Conservation (phyloP, 2,888 invertebrate genomes). For the Lycia hirtaria region DNA sequence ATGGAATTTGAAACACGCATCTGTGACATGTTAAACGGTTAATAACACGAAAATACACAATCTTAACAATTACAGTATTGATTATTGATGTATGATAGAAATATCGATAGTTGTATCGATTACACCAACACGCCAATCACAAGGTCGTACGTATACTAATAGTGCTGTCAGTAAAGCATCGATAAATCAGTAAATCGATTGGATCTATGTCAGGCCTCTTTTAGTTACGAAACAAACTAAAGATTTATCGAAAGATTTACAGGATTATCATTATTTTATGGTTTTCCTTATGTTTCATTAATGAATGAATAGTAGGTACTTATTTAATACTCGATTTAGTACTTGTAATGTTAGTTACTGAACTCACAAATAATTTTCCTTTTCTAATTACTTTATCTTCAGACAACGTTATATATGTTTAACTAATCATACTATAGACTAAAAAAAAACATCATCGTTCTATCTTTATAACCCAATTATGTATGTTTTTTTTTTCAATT, state of each 20-base stretch:
- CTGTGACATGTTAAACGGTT: too few species aligned
- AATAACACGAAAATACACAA: too few species aligned
- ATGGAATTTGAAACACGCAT: too few species aligned
- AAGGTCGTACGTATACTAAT: conserved; percentile 58
- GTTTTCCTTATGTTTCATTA: conserved; percentile 34
- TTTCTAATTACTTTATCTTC: too few species aligned
- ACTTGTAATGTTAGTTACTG: neutral
- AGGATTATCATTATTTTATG: conserved; percentile 26
- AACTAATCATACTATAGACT: too few species aligned
- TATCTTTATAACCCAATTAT: too few species aligned
- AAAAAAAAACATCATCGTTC: too few species aligned
- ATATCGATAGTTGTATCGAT: conserved; percentile 26
- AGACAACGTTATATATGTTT: too few species aligned
- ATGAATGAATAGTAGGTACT: conserved; percentile 32
- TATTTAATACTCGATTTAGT: neutral
- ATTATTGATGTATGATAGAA: conserved; percentile 63
- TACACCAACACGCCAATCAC: conserved; percentile 58
- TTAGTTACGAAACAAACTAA: conserved; percentile 34
- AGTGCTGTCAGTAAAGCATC: conserved; percentile 66
- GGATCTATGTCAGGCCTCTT: conserved; percentile 37
- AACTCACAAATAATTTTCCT: too few species aligned
- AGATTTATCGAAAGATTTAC: too few species aligned
- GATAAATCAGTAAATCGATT: conserved; percentile 56
- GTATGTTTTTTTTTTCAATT: too few species aligned
- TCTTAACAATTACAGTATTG: conserved; percentile 46